Evolutionary conservation across 2,888 invertebrate species (phyloP), one percentile per base, ranked within the genome.

Genomic region (Hyposoter didymator): DNA sequence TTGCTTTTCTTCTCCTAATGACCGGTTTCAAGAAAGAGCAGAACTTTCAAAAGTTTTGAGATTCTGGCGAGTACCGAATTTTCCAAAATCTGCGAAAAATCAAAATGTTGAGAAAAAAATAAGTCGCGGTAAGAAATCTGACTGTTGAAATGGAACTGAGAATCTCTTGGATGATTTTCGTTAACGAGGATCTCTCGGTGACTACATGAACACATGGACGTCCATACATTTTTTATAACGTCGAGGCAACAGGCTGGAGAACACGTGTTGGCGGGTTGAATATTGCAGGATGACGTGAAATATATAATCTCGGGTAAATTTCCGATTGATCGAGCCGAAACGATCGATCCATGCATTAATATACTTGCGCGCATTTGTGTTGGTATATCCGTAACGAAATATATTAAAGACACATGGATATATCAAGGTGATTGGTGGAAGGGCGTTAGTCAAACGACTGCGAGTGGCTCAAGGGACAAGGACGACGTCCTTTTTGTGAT

Each of bases 161-260:
- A 59, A 28, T 28, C 22, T 55, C 12, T 55, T 22, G 4, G 22
- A 55, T 55, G 55, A 55, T 55, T 55, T 55, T 59, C 1, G 28
- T 5, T 28, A 59, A 28, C 14, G 6, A 28, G 59, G 28, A 59
- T 59, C 28, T 12, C 3, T 14, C 6, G 3, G 14, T 6, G 12
- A 59, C 39, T 35, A 55, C 22, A 55, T 4, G 10, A 17, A 19
- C 39, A 72, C 22, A 39, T 17, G 52, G 19, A 70, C 32, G 55
- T 55, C 19, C 14, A 55, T 72, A 39, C 2, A 52, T 72, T 73
- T 55, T 73, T 73, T 52, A 73, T 35, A 43, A 39, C n/a, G n/a
- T 28, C 10, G 45, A 28, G 85, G 83, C 85, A 85, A 85, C 83
- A 85, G 85, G 83, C 85, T 83, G 85, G 39, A 69, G 78, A 85